phyloP scores from a whole-genome alignment of 2,113 vertebrate species.

The Reinhardtius hippoglossoides region DNA sequence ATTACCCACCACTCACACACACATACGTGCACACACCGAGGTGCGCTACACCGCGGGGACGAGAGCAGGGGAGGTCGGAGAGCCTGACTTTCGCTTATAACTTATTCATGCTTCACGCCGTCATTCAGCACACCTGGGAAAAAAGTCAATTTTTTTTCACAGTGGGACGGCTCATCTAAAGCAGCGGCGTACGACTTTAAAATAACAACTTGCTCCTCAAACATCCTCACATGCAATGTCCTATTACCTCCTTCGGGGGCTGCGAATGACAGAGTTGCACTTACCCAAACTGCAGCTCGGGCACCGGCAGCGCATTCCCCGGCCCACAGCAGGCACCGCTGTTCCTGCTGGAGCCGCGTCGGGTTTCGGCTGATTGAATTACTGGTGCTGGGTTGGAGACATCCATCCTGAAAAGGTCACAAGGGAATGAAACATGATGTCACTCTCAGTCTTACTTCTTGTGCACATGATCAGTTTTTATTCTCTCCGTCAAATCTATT shows the following conservation, averaged over 20 bases:
- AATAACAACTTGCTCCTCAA: slow-evolving; percentile 48
- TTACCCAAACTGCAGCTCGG: background rate
- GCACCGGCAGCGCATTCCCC: background rate
- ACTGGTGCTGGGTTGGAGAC: background rate
- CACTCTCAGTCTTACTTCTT: background rate
- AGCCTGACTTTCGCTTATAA: slow-evolving; percentile 68
- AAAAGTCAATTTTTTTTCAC: slow-evolving; percentile 56
- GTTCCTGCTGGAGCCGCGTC: slow-evolving; percentile 19
- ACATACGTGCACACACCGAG: background rate
- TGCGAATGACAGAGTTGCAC: background rate
- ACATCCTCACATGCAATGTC: background rate
- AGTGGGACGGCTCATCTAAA: slow-evolving; percentile 31
- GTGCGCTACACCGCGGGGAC: slow-evolving; percentile 21
- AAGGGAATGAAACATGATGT: background rate
- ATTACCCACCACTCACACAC: slow-evolving; percentile 21
- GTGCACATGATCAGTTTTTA: background rate
- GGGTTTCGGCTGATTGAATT: slow-evolving; percentile 25
- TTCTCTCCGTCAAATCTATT: too few relatives aligned
- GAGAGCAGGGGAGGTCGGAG: slow-evolving; percentile 35
- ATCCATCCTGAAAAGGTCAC: slow-evolving; percentile 22
- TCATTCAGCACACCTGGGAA: slow-evolving; percentile 60
- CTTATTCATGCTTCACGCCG: slow-evolving; percentile 72
- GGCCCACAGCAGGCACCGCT: background rate
- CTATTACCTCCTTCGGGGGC: background rate
- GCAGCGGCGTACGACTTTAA: slow-evolving; percentile 47